phyloP scores from a whole-genome alignment of 2,113 vertebrate genomes.

The Lipotes vexillifer region DNA sequence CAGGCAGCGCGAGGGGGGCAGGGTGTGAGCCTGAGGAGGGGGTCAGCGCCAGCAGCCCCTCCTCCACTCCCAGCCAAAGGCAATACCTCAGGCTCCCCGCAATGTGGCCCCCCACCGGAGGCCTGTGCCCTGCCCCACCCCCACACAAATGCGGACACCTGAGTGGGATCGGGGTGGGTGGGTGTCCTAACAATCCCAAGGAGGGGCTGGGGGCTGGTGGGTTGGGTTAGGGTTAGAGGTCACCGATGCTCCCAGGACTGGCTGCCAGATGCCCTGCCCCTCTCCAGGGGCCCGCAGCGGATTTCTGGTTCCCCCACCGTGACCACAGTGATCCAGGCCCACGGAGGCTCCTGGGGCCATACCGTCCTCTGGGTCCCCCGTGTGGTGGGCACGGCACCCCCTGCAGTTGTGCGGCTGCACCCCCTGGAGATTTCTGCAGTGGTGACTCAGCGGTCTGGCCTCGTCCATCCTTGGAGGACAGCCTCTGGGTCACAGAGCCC shows the following conservation, averaged over 20 bases:
- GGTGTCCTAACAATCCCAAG: background rate
- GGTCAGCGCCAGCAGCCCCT: background rate
- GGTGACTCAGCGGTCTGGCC: background rate
- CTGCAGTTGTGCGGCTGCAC: background rate
- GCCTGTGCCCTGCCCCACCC: background rate
- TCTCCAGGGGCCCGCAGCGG: too few species aligned
- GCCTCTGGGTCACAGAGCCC: background rate
- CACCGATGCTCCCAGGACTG: background rate
- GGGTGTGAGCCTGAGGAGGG: background rate
- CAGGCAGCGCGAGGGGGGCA: rapidly evolving
- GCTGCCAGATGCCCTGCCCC: background rate
- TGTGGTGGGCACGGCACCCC: background rate
- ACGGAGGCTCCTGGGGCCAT: rapidly evolving
- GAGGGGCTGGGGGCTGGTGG: background rate
- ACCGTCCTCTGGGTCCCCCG: background rate
- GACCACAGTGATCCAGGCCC: background rate
- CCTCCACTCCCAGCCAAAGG: too few species aligned
- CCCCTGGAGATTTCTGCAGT: background rate
- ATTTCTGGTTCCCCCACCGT: background rate
- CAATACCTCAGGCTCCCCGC: background rate
- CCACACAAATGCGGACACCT: background rate
- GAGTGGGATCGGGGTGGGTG: conserved; percentile 73
- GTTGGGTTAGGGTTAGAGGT: background rate
- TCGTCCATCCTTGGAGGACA: background rate
- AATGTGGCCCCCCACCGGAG: background rate